Evolutionary conservation across 2,888 invertebrate species (phyloP).

Genomic region (Antheraea yamamai): DNA sequence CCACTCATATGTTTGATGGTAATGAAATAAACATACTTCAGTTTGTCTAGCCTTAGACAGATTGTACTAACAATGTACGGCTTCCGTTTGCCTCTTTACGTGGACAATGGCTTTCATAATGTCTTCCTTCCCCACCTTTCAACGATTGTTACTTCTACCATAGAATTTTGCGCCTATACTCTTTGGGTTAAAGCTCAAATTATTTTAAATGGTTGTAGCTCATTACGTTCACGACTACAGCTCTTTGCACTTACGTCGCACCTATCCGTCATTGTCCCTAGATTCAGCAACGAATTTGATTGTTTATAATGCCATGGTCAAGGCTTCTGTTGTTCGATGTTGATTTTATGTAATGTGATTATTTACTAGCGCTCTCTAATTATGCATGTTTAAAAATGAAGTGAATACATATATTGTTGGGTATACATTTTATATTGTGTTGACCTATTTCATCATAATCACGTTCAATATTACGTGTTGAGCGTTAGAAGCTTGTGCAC

Average conservation of each 20-base stretch:
- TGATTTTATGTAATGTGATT: not conserved
- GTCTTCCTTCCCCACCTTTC: not conserved
- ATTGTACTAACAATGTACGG: not conserved
- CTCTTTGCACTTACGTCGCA: not conserved
- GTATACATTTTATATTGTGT: not conserved
- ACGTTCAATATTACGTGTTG: not conserved
- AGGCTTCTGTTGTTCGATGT: not conserved
- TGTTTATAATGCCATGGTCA: not conserved
- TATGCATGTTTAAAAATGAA: not conserved
- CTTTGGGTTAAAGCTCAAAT: not conserved
- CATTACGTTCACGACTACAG: not conserved
- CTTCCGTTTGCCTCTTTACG: not conserved
- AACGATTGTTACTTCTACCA: not conserved
- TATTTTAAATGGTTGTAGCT: not conserved
- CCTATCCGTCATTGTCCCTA: slow-evolving; percentile 2
- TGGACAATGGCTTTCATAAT: not conserved
- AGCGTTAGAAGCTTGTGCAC: not conserved
- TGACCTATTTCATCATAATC: not conserved
- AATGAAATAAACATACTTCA: not conserved
- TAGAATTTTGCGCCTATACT: not conserved
- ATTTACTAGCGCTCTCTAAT: not conserved
- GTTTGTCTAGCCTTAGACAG: not conserved
- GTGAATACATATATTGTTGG: not conserved
- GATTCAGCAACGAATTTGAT: not conserved
- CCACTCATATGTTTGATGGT: not conserved